Base-by-base conservation (phyloP, 2,888 invertebrate species). In the Scaptomyza caliginosa region DNA sequence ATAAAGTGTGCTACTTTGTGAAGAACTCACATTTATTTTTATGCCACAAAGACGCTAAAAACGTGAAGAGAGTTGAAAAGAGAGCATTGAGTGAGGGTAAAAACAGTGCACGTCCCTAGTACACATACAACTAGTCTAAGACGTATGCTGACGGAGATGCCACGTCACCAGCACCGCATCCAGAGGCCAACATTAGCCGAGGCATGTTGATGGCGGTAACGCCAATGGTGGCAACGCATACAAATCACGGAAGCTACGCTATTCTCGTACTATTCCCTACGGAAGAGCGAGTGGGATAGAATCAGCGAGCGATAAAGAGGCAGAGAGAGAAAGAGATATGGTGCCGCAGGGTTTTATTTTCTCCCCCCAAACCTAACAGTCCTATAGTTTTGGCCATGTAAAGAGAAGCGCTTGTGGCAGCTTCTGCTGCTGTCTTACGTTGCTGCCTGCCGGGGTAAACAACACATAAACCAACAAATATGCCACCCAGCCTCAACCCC, bases 1-100 rank as follows among this genome's bases (percentile, higher is more conserved):
- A 67, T 55, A 65, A 66, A 72, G 67, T 67, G 50, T 48, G 58
- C 78, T 63, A 70, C 70, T 84, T 70, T 73, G 70, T 67, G 77
- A 77, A 74, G 74, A 89, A 88, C 86, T 90, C 89, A 66, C 89
- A 90, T 88, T 89, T 80, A 86, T 89, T 88, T 86, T 83, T 79
- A 82, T 78, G 78, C 75, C 70, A 70, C 88, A 88, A 77, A 74
- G 68, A 77, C 64, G 72, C 65, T 59, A 64, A 67, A 2, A 74
- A 57, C 43, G 60, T 38, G 43, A 45, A 39, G 39, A 24, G 34
- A 42, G 56, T 46, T 13, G 34, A 38, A 40, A 58, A 46, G 30
- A 50, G 34, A 40, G 50, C 58, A 48, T 28, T 40, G 40, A 49
- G 59, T 24, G 7, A 34, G 34, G 34, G 34, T 52, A 54, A 19